Percentiles rank a stretch among this genome's conserved stretches.
Evolutionary conservation across 2,113 vertebrate genomes (phyloP).

Genomic region (Nannospalax galili): DNA sequence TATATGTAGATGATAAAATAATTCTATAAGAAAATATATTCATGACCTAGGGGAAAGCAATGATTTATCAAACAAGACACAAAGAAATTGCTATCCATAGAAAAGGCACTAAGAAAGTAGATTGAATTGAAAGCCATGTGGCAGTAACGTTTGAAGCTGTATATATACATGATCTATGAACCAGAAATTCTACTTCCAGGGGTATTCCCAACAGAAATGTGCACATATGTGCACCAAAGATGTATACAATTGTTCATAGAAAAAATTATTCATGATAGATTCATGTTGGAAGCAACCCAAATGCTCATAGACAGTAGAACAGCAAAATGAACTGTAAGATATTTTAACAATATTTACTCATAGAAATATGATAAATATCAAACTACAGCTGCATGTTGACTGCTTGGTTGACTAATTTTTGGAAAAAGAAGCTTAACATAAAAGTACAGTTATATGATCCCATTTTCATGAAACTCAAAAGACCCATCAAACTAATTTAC

Average conservation of each 20-base stretch:
- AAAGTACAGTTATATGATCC: not conserved
- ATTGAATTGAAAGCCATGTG: not conserved
- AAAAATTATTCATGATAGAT: not conserved
- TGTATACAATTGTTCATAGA: not conserved
- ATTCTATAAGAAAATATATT: not conserved
- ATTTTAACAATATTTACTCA: not conserved
- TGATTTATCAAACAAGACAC: slow-evolving; percentile 9
- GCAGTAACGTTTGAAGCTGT: not conserved
- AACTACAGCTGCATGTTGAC: not conserved
- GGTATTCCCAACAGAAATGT: not conserved
- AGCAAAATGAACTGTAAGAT: not conserved
- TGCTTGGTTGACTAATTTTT: not conserved
- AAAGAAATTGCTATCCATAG: not conserved
- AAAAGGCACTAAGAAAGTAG: not conserved
- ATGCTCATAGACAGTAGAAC: not conserved
- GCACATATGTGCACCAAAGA: not conserved
- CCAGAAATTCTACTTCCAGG: not conserved
- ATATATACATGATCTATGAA: not conserved
- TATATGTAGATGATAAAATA: not conserved
- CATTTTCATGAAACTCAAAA: slow-evolving; percentile 28
- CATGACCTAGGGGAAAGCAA: not conserved
- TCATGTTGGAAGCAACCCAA: not conserved
- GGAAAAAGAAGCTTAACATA: not conserved
- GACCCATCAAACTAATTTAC: not conserved
- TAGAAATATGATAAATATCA: not conserved